Base-by-base conservation (phyloP, 2,888 invertebrate species). In the Clusia tigrina region DNA sequence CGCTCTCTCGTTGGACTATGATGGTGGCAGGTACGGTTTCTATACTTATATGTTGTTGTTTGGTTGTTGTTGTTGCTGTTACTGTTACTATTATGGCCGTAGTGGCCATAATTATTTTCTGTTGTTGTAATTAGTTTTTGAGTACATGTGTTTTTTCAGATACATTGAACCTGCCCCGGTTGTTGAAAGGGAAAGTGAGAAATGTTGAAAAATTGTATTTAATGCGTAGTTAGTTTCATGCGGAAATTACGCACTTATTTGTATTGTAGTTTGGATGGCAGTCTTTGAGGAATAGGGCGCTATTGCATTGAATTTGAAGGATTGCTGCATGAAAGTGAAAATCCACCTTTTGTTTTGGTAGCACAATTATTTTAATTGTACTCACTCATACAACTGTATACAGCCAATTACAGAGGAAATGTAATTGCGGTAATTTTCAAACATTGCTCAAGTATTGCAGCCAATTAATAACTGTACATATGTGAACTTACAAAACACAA, bases 81-180 rank as follows among this genome's bases (percentile, higher is more conserved):
- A 48, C 26, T 15, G 23, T 26, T n/a, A 69, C 71, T 75, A 70
- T 74, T 79, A 73, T 72, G 69, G 60, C 69, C 71, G 72, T 74
- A 74, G 76, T 76, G 74, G 73, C 72, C 78, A 77, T 78, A 78
- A 80, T 79, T 80, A 79, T 74, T 75, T 73, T 69, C 69, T 75
- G 78, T 78, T 77, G 71, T 68, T 69, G 77, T 75, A 78, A 78
- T 80, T 79, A 80, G 75, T 80, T 77, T 69, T 70, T 67, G 62
- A n/a, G n/a, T 70, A 58, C 62, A 69, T 37, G 64, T 26, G 51
- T 64, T 46, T 32, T 17, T 60, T 24, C 25, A 12, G 23, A n/a
- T 48, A 51, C 58, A 59, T 60, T 60, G 52, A 63, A 61, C 32
- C 20, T 61, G 51, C 26, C 60, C 46, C 61, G 62, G 51, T 51